phyloP scores from a whole-genome alignment of 2,113 vertebrate species.

The Actenoides lindsayi region DNA sequence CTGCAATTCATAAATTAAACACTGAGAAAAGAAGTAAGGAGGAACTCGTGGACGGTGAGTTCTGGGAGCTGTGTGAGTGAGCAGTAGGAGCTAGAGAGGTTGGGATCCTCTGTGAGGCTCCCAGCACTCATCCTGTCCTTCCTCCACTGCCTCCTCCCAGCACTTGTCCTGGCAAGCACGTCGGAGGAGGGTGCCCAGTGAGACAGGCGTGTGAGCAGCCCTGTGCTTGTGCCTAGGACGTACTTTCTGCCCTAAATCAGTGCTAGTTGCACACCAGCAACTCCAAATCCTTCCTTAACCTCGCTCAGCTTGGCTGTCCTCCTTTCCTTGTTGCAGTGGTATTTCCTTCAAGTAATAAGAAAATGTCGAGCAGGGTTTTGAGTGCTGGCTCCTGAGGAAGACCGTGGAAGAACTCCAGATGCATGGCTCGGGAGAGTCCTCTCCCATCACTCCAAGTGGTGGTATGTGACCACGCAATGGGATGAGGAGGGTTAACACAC shows the following conservation, averaged over 20 bases:
- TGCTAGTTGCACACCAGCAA: background rate
- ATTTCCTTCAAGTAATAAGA: background rate
- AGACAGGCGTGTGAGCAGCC: background rate
- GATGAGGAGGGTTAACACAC: background rate
- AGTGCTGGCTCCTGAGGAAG: background rate
- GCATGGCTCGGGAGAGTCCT: background rate
- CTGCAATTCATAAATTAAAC: background rate
- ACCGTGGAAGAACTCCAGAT: background rate
- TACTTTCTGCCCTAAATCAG: background rate
- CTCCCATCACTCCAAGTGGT: background rate
- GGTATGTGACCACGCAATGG: background rate
- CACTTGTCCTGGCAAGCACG: fast-evolving
- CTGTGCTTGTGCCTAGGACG: fast-evolving
- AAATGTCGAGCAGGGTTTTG: background rate
- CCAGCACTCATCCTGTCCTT: background rate
- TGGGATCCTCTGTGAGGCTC: background rate
- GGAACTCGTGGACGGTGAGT: background rate
- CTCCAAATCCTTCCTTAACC: background rate
- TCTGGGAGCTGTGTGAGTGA: background rate
- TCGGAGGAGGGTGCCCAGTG: background rate
- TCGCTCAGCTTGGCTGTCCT: background rate
- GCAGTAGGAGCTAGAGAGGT: background rate
- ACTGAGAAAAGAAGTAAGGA: background rate
- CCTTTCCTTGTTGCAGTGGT: background rate
- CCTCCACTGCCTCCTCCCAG: background rate